Evolutionary conservation across 2,888 invertebrate species (phyloP).

Genomic region (Hesperia comma): DNA sequence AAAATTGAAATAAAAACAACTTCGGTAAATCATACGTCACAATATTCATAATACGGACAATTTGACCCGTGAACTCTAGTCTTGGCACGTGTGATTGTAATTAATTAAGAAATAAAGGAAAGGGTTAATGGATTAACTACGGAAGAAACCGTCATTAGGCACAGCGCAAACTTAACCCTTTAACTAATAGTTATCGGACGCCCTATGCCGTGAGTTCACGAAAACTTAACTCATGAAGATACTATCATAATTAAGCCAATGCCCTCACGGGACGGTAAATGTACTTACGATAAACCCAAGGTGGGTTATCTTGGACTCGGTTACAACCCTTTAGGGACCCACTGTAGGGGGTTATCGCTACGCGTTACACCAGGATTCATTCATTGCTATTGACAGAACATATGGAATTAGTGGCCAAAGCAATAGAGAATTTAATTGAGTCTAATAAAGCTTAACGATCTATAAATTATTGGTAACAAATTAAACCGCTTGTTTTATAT

Average conservation of each 20-base stretch:
- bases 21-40: too few relatives aligned
- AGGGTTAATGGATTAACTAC: slow-evolving; percentile 16
- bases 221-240: slow-evolving; percentile 15
- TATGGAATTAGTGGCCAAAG: too few relatives aligned
- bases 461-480: too few relatives aligned
- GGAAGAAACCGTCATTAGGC: slow-evolving; percentile 17
- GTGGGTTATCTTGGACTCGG: not conserved
- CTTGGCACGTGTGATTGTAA: slow-evolving; percentile 2
- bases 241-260: slow-evolving; percentile 8
- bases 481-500: too few relatives aligned
- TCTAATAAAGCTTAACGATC: too few relatives aligned
- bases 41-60: not conserved
- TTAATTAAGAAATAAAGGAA: slow-evolving; percentile 15
- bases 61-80: not conserved
- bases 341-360: too few relatives aligned
- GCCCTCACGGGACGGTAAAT: slow-evolving; percentile 4
- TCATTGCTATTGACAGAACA: too few relatives aligned
- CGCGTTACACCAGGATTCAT: too few relatives aligned
- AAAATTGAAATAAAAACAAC: too few relatives aligned
- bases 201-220: slow-evolving; percentile 12
- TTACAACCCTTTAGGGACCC: not conserved
- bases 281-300: not conserved
- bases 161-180: slow-evolving; percentile 10
- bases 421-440: too few relatives aligned
- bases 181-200: slow-evolving; percentile 15